Evolutionary conservation across 2,888 invertebrate species (phyloP), one percentile per base, ranked within the genome.

Genomic region (Brachyptera risi): DNA sequence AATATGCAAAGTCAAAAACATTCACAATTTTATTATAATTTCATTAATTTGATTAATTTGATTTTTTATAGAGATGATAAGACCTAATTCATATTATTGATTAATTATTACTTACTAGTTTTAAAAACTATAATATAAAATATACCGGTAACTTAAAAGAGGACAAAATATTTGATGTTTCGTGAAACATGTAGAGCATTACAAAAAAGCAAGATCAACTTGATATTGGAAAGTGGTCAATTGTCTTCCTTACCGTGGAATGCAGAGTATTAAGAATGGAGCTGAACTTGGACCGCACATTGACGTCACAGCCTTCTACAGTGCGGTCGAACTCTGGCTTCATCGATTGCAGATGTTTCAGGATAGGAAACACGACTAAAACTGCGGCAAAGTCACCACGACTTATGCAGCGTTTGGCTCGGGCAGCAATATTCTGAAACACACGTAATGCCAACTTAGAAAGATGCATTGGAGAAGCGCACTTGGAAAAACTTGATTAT

Each of bases 261-360:
- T 90, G 88, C 15, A 91, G 75, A 56, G 85, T 87, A 63, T 85
- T 85, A 21, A 90, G 76, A 63, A 91, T 85, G 13, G 87, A 84
- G 44, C 85, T 83, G 65, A 91, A 83, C 73, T 90, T 90, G 9
- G 83, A 82, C 65, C 84, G 79, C 63, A 87, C 80, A 67, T 84
- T 80, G 58, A 83, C 78, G 76, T 87, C 85, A 68, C 87, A 88
- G 51, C 84, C 83, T 69, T 88, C 86, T 23, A 89, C 81, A 2
- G 90, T 87, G 58, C 86, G 79, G 69, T 92, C 91, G 72, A 92
- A 87, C 69, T 91, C 90, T 0, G 90, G 89, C 71, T 88, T 89
- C 65, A 92, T 75, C 19, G 84, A 78, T 9, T 86, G 80, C 7
- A 92, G 79, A 69, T 92, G 88, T 71, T 89, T 90, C 19, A 92